Conservation (phyloP, 2,888 invertebrate genomes). For the Nephrotoma flavescens region DNA sequence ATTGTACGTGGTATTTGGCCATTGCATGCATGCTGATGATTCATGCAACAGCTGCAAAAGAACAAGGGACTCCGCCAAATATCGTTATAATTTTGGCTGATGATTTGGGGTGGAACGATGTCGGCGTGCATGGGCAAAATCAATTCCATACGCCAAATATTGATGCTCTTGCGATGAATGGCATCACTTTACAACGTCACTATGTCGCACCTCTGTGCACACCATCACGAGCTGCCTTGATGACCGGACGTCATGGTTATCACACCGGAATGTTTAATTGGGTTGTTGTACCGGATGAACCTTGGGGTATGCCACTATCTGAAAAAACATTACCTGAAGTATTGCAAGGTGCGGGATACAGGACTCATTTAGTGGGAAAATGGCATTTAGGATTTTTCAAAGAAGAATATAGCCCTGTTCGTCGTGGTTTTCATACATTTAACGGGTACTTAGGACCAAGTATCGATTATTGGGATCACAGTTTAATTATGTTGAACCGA, state of each 20-base stretch:
- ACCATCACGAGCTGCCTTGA: slow-evolving; percentile 65
- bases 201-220: slow-evolving; percentile 79
- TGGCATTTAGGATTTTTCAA: slow-evolving; percentile 78
- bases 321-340: slow-evolving; percentile 55
- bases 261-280: slow-evolving; percentile 59
- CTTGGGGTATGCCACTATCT: slow-evolving; percentile 50
- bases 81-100: slow-evolving; percentile 68
- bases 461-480: slow-evolving; percentile 49
- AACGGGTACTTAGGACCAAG: slow-evolving; percentile 74
- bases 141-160: slow-evolving; percentile 85
- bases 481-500: neutral
- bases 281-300: slow-evolving; percentile 50
- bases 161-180: slow-evolving; percentile 70
- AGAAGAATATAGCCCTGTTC: slow-evolving; percentile 42
- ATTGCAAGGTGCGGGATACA: slow-evolving; percentile 55
- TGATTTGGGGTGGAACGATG: slow-evolving; percentile 88
- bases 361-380: slow-evolving; percentile 74
- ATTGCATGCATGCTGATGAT: neutral
- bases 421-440: slow-evolving; percentile 65
- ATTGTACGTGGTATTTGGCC: neutral
- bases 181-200: slow-evolving; percentile 62
- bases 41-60: neutral
- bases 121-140: slow-evolving; percentile 75
- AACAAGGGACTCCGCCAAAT: slow-evolving; percentile 40
- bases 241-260: slow-evolving; percentile 79